These are phyloP conservation scores for Cryptoblepharus egeriae DNA, from an alignment of 2,797 vertebrate genomes.

Conservation along the genomic window DNA sequence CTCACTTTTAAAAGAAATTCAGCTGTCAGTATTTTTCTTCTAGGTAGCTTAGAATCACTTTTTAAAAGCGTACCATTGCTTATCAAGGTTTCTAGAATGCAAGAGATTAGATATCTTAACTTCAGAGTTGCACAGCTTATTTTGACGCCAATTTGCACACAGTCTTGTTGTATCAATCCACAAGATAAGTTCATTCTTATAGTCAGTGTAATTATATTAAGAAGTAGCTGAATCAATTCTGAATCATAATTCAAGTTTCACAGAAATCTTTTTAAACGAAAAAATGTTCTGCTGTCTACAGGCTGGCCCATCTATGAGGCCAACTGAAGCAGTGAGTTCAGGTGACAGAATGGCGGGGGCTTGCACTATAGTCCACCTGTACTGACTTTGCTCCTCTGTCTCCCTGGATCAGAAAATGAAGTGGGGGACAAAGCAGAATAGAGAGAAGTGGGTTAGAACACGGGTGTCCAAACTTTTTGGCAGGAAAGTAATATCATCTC, in stretches of 20 bases:
- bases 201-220: neutral
- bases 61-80: neutral
- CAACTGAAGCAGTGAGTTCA: no score
- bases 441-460: no score
- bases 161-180: neutral
- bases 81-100: neutral
- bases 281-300: neutral
- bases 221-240: neutral
- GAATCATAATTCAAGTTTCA: neutral
- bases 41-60: conserved; percentile 11
- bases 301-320: no score
- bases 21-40: conserved; percentile 33
- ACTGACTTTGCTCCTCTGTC: no score
- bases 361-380: no score
- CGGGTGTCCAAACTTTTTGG: no score
- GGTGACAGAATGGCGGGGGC: no score
- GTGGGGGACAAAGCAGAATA: no score
- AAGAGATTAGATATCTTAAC: neutral
- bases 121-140: neutral
- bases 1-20: conserved; percentile 37
- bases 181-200: neutral
- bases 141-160: neutral
- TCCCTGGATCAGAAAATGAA: no score
- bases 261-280: neutral
- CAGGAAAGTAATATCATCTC: no score